Base-by-base conservation (phyloP, 2,888 invertebrate genomes). In the Xanthia togata region DNA sequence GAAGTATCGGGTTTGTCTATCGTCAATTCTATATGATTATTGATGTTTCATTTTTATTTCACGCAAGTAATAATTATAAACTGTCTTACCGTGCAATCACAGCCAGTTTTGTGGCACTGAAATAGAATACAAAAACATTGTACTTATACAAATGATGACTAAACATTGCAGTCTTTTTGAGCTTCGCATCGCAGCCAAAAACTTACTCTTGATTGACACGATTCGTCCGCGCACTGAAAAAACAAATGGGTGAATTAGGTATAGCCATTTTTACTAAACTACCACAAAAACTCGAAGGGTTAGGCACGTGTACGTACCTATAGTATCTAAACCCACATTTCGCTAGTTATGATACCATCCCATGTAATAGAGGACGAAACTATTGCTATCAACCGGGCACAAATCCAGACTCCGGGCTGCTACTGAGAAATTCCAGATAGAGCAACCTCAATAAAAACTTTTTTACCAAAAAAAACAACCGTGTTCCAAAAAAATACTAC, bases 141-240 rank as follows among this genome's bases (percentile, higher is more conserved):
- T 4, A n/a, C n/a, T n/a, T n/a, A 44, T 3, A 35, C 26, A 20
- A 50, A 50, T 9, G 0, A 26, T 23, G 70, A 50, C 14, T 2
- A 59, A 5, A 14, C n/a, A 41, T 31, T 67, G 23, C 14, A 9
- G 12, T 23, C 20, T 2, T 23, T 31, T 14, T 53, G 2, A 26
- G 12, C 20, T 17, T n/a, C n/a, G 17, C 11, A 31, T 9, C 8
- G 11, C 0, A 20, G 26, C 26, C 17, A 8, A 60, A 55, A 12
- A 84, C 91, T 85, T 85, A 93, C 93, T 71, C 93, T 90, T 11
- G 91, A 79, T 70, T 89, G 89, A 69, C 91, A 93, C 0, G 78
- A 87, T 1, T 90, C 87, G 0, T 14, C 73, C 0, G 65, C 57
- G 69, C 93, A 92, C 93, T 93, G 77, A 55, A 90, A 90, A 64